Percentiles rank a stretch among this genome's conserved stretches.
Evolutionary conservation across 2,888 invertebrate species (phyloP).

Genomic region (Epinotia ramella): DNA sequence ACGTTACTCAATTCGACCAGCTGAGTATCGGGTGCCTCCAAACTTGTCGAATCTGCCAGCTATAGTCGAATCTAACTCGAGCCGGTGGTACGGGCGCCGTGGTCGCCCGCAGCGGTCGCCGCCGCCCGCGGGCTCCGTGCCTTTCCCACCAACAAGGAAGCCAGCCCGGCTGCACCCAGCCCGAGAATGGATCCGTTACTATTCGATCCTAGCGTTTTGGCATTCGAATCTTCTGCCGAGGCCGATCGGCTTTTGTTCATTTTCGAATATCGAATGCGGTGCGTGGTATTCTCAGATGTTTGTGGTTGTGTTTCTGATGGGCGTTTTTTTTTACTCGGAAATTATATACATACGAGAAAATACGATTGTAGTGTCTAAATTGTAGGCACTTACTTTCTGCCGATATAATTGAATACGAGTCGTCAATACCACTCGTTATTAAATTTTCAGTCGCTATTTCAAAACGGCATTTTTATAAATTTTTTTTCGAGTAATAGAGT

Average conservation of each 20-base stretch:
- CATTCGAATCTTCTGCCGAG: background rate
- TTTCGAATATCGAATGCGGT: background rate
- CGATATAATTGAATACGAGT: too few species aligned
- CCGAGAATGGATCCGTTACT: conserved; percentile 23
- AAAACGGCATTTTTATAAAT: too few species aligned
- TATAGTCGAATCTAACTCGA: conserved; percentile 45
- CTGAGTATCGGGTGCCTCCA: background rate
- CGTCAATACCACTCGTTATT: too few species aligned
- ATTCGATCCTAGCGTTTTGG: conserved; percentile 23
- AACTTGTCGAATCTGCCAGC: background rate
- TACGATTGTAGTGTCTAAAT: too few species aligned
- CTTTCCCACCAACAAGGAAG: conserved; percentile 67
- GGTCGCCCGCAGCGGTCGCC: conserved; percentile 68
- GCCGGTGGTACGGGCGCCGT: conserved; percentile 69
- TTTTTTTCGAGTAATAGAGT: too few species aligned
- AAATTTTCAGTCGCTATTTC: too few species aligned
- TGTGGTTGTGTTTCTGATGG: too few species aligned
- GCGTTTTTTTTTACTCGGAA: too few species aligned
- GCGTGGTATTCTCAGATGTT: too few species aligned
- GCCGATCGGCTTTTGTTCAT: conserved; percentile 4
- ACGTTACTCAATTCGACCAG: background rate
- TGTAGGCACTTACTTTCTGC: too few species aligned
- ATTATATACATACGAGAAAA: too few species aligned
- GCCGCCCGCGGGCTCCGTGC: conserved; percentile 60
- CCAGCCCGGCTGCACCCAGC: conserved; percentile 2